Conservation (phyloP, 1,140 invertebrate genomes). For the Rhyzopertha dominica region DNA sequence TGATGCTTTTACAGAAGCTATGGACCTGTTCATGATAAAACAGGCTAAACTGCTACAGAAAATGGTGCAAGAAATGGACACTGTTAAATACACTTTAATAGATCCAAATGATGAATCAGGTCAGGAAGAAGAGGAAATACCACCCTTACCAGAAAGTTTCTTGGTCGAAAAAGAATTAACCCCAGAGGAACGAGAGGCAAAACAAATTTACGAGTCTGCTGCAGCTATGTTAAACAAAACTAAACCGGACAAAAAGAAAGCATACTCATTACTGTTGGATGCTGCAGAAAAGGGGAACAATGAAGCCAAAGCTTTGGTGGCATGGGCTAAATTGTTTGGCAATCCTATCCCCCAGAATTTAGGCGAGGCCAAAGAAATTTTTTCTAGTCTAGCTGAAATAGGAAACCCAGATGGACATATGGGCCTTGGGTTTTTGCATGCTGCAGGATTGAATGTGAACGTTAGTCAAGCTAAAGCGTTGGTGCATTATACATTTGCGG, state of each 20-base stretch:
- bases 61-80: constrained; percentile 37
- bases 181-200: constrained; percentile 58
- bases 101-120: constrained; percentile 21
- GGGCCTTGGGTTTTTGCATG: constrained; percentile 77
- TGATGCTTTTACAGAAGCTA: constrained; percentile 20
- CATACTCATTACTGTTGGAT: constrained; percentile 62
- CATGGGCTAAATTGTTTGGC: constrained; percentile 84
- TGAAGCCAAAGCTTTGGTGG: constrained; percentile 75
- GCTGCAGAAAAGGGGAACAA: constrained; percentile 75
- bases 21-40: constrained; percentile 33
- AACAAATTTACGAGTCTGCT: constrained; percentile 62
- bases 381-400: constrained; percentile 67
- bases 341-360: constrained; percentile 70
- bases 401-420: constrained; percentile 87
- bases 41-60: constrained; percentile 38
- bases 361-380: constrained; percentile 66
- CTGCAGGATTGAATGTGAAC: constrained; percentile 77
- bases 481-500: constrained; percentile 86
- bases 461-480: constrained; percentile 85
- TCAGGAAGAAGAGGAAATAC: constrained; percentile 47
- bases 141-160: constrained; percentile 43
- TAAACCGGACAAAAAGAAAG: constrained; percentile 58
- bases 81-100: constrained; percentile 24
- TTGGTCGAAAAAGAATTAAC: constrained; percentile 49
- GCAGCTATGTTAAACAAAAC: constrained; percentile 61